A percentile compares a stretch with the other conserved stretches of the same genome.
phyloP scores from a whole-genome alignment of 1,140 invertebrate species.

The Caenorhabditis latens region DNA sequence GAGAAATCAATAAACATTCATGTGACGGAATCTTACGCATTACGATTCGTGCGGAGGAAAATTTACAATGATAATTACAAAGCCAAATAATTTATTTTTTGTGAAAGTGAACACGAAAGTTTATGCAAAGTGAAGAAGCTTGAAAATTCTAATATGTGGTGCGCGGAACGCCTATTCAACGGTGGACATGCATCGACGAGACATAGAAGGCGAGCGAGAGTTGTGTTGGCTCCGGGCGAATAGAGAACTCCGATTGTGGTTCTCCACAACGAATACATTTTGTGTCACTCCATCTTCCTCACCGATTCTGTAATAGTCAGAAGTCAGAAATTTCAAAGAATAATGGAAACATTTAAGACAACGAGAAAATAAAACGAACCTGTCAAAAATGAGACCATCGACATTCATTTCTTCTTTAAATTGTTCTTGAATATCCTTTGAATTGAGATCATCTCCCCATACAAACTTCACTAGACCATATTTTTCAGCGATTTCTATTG shows the following conservation, averaged over 20 bases:
- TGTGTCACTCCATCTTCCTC: conserved; percentile 62
- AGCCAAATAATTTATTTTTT: conserved; percentile 13
- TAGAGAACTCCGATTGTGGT: conserved; percentile 62
- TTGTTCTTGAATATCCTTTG: conserved; percentile 72
- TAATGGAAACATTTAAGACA: not conserved
- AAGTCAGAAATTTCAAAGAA: not conserved
- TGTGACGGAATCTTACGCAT: not conserved
- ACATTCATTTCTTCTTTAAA: conserved; percentile 75
- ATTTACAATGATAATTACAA: not conserved
- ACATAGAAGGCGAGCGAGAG: conserved; percentile 29
- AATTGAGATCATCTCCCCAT: conserved; percentile 76
- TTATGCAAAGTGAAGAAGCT: conserved; percentile 34
- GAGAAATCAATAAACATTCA: not conserved
- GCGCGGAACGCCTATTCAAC: not conserved
- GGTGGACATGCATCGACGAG: conserved; percentile 32
- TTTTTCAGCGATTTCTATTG: conserved; percentile 69
- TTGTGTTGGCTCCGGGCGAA: conserved; percentile 53
- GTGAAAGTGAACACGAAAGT: conserved; percentile 17
- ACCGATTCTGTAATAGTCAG: conserved; percentile 62
- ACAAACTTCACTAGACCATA: conserved; percentile 73
- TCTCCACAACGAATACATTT: conserved; percentile 67
- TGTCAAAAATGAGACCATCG: conserved; percentile 76
- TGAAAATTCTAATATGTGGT: not conserved
- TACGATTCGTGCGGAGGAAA: too few relatives aligned
- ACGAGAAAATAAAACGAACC: conserved; percentile 12